Evolutionary conservation across 2,797 vertebrate species (phyloP).

Genomic region (Myotis vivesi): DNA sequence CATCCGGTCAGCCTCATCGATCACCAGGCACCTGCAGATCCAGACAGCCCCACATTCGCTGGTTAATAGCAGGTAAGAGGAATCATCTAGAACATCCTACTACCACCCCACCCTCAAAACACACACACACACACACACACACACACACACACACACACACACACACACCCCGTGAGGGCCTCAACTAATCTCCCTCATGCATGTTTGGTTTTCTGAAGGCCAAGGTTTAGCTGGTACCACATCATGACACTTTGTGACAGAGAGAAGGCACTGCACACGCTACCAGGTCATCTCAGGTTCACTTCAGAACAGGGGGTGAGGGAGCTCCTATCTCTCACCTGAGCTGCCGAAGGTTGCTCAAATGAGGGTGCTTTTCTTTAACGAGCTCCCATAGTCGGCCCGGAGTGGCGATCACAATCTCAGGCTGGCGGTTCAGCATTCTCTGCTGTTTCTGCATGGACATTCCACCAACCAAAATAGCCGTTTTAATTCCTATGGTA

Average conservation of each 20-base stretch:
- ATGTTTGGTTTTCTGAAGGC: neutral
- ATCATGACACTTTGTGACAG: neutral
- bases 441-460: constrained; percentile 93
- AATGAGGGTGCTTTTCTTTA: constrained; percentile 92
- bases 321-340: constrained; percentile 82
- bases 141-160: accelerated
- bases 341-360: constrained; percentile 91
- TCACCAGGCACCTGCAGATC: constrained; percentile 92
- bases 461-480: constrained; percentile 96
- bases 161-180: neutral
- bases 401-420: constrained; percentile 96
- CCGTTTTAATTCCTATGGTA: constrained; percentile 91
- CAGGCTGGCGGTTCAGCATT: constrained; percentile 91
- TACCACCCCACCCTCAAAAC: neutral
- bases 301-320: neutral
- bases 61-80: neutral
- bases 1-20: constrained; percentile 98
- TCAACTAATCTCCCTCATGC: neutral
- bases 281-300: neutral
- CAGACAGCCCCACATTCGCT: neutral
- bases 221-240: neutral
- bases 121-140: accelerated
- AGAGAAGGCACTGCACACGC: neutral
- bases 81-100: neutral
- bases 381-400: constrained; percentile 97